These are phyloP conservation scores for Podargus strigoides DNA, from an alignment of 2,797 vertebrate genomes.

Conservation along the genomic window DNA sequence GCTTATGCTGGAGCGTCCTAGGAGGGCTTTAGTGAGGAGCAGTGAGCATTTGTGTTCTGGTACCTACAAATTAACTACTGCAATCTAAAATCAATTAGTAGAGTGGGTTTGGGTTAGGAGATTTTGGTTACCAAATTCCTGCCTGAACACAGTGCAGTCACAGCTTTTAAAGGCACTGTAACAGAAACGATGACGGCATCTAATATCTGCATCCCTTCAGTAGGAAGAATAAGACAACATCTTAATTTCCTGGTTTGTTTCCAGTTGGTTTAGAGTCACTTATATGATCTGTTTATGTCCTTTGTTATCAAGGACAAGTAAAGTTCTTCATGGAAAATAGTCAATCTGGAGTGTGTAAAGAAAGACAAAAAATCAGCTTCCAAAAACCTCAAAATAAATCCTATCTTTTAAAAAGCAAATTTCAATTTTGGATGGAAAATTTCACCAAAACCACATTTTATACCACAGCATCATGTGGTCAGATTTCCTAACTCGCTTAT, in stretches of 20 bases:
- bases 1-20: background rate
- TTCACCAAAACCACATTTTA: background rate
- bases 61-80: background rate
- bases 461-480: background rate
- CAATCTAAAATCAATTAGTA: background rate
- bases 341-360: background rate
- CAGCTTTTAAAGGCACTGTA: background rate
- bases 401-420: background rate
- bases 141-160: background rate
- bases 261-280: background rate
- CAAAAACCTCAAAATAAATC: background rate
- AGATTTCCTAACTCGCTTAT: background rate
- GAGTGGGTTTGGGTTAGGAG: background rate
- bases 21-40: background rate
- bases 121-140: background rate
- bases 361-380: background rate
- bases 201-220: background rate
- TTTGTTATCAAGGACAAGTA: background rate
- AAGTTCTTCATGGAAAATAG: background rate
- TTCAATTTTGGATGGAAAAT: background rate
- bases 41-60: background rate
- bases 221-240: accelerated
- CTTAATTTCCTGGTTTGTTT: background rate
- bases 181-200: background rate
- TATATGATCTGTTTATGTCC: background rate